phyloP scores from a whole-genome alignment of 2,797 vertebrate genomes.

The Poecilia gillii region DNA sequence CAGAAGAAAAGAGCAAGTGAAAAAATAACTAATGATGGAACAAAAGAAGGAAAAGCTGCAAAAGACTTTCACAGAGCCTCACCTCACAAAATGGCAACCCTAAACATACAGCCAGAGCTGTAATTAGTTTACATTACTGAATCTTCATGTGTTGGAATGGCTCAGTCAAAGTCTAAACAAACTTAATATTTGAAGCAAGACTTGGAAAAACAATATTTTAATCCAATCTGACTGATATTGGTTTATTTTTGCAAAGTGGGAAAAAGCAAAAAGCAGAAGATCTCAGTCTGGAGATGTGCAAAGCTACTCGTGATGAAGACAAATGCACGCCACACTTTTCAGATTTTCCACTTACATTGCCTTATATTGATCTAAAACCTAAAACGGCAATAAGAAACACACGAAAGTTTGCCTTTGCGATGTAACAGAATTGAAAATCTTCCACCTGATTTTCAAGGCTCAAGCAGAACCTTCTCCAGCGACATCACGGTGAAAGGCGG shows the following conservation, averaged over 20 bases:
- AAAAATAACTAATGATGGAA: background rate
- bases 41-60: background rate
- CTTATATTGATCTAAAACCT: background rate
- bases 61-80: background rate
- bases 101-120: background rate
- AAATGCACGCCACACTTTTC: background rate
- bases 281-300: background rate
- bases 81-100: background rate
- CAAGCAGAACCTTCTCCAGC: background rate
- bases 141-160: background rate
- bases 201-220: background rate
- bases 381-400: background rate
- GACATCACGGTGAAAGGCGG: constrained; percentile 29
- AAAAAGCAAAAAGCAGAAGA: background rate
- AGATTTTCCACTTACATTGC: background rate
- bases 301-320: background rate
- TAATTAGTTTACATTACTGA: background rate
- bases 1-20: background rate
- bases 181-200: background rate
- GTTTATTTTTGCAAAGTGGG: background rate
- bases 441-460: background rate
- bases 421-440: background rate
- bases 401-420: background rate
- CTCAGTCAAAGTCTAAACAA: background rate
- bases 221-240: background rate